These are phyloP conservation scores for Platycheirus albimanus DNA, from an alignment of 2,888 invertebrate species.

Conservation along the genomic window DNA sequence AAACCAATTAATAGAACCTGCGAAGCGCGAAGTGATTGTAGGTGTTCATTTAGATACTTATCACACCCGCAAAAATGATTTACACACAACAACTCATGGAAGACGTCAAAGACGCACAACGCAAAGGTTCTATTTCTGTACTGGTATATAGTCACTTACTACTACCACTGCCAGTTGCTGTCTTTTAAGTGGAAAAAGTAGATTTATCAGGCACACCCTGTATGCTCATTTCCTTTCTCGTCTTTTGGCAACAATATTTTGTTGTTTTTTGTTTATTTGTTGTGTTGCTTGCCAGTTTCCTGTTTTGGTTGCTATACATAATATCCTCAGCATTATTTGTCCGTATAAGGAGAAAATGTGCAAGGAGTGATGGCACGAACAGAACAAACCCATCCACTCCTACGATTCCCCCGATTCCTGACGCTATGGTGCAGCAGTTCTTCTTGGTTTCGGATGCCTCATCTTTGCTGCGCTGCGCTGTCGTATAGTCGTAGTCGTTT, in stretches of 20 bases:
- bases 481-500: slow-evolving; percentile 28
- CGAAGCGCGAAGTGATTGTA: slow-evolving; percentile 63
- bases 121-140: slow-evolving; percentile 38
- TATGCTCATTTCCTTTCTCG: slow-evolving; percentile 5
- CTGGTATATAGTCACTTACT: slow-evolving; percentile 10
- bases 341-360: slow-evolving; percentile 40
- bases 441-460: not conserved
- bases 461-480: not conserved
- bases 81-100: slow-evolving; percentile 21
- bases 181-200: slow-evolving; percentile 13
- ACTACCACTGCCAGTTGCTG: slow-evolving; percentile 24
- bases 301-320: slow-evolving; percentile 47
- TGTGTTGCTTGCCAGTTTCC: slow-evolving; percentile 48
- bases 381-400: slow-evolving; percentile 30
- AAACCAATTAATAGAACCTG: slow-evolving; percentile 63
- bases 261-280: too few species aligned
- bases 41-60: slow-evolving; percentile 70
- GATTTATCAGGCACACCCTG: slow-evolving; percentile 38
- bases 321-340: slow-evolving; percentile 40
- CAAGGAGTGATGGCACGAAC: slow-evolving; percentile 33
- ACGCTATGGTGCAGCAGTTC: too few species aligned
- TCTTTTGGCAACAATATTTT: slow-evolving; percentile 17
- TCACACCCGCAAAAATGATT: slow-evolving; percentile 68
- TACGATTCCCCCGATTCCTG: slow-evolving; percentile 26
- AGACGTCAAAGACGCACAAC: slow-evolving; percentile 8